Evolutionary conservation across 2,113 vertebrate species (phyloP).

Genomic region (Mirza zaza): DNA sequence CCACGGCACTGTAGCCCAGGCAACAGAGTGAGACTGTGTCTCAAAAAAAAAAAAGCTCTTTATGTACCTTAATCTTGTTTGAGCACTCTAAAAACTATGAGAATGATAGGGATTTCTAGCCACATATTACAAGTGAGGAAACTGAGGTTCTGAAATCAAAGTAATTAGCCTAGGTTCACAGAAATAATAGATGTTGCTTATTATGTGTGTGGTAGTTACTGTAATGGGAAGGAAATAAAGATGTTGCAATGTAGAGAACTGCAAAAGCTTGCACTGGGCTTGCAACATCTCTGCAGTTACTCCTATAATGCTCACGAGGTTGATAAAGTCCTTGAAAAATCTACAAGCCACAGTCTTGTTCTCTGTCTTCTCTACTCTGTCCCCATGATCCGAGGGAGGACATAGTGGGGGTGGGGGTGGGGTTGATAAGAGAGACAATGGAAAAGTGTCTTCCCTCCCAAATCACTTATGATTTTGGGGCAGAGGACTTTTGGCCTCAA

Average conservation of each 20-base stretch:
- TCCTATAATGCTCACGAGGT: neutral
- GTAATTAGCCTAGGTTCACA: neutral
- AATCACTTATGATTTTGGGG: neutral
- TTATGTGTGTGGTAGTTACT: neutral
- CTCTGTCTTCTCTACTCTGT: neutral
- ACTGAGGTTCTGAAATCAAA: neutral
- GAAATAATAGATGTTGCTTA: neutral
- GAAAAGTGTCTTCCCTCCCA: neutral
- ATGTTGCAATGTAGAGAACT: neutral
- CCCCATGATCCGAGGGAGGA: neutral
- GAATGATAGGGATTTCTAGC: constrained; percentile 3
- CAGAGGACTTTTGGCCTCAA: neutral
- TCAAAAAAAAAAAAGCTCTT: neutral
- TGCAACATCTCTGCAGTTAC: neutral
- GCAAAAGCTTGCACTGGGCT: neutral
- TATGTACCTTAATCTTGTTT: neutral
- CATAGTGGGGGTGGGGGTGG: neutral
- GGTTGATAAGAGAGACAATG: neutral
- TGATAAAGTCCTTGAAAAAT: neutral
- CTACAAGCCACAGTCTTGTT: neutral
- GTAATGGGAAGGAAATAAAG: constrained; percentile 1
- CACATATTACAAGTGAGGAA: neutral
- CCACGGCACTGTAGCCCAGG: no score
- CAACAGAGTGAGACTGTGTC: no score
- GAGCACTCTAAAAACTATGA: neutral